Evolutionary conservation across 2,888 invertebrate species (phyloP), one percentile per base, ranked within the genome.

Genomic region (Cryptocephalus moraei): DNA sequence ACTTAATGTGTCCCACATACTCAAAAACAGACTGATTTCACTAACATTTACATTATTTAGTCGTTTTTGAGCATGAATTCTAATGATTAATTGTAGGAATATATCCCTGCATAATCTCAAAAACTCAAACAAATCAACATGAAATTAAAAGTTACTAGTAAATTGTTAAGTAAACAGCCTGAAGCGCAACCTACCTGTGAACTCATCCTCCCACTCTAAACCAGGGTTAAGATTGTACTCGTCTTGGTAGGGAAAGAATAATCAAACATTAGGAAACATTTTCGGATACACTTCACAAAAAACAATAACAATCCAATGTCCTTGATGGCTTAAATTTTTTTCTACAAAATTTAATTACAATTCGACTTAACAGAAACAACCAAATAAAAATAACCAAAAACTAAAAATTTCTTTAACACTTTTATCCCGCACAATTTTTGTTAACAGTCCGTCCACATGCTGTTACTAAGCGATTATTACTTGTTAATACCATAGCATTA

Each of bases 151-250:
- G 38, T 34, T 43, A 36, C 41, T 39, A 44, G 42, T 33, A n/a
- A n/a, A 22, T 22, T 22, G 22, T 22, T 22, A 51, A 48, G 49
- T 44, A 47, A 41, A 47, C 50, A 51, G 49, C 53, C 48, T 48
- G 46, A 55, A 53, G 53, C 52, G 41, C 50, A 48, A 87, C 92
- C 91, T 93, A 93, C 93, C 92, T 93, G 92, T 91, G 80, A 93
- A 93, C 81, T 93, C 93, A 90, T 93, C 93, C 86, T 93, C 93
- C 93, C 93, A 93, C 81, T 93, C 93, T 91, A 93, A 91, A 89
- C 91, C 91, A 84, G 91, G 91, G 86, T 91, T 91, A 86, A 92
- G 91, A 91, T 92, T 91, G 91, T 92, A 92, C 83, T 92, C 92
- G 84, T 92, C 92, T 92, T 90, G 86, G 88, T 86, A 83, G 68